These are phyloP conservation scores for Cygnus olor DNA, from an alignment of 2,797 vertebrate genomes.

Conservation along the genomic window DNA sequence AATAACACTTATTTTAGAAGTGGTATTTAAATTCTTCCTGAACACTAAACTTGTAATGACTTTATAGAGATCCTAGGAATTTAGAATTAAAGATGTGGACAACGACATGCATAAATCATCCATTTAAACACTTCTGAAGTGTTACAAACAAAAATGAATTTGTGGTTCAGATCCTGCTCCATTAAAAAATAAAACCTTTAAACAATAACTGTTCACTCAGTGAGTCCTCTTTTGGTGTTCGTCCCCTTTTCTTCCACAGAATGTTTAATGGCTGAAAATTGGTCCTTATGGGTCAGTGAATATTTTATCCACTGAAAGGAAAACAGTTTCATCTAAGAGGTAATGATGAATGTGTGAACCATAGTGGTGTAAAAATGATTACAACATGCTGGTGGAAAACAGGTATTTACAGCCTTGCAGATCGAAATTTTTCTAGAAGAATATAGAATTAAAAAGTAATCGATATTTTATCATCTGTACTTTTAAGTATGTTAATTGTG, in stretches of 20 bases:
- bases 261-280: background rate
- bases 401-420: background rate
- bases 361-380: background rate
- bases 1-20: background rate
- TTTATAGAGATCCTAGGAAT: background rate
- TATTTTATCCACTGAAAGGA: background rate
- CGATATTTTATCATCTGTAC: background rate
- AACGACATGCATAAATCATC: background rate
- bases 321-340: background rate
- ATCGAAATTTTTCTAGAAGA: background rate
- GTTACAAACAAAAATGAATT: background rate
- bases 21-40: background rate
- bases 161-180: background rate
- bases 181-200: background rate
- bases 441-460: background rate
- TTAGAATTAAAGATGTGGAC: background rate
- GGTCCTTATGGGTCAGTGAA: background rate
- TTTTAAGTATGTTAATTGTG: background rate
- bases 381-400: background rate
- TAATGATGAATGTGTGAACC: background rate
- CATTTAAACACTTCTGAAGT: background rate
- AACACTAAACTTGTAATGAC: conserved; percentile 45
- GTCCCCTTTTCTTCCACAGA: background rate
- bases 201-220: background rate
- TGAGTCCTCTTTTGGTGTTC: background rate